Percentiles rank a stretch among this genome's conserved stretches.
Evolutionary conservation across 2,797 vertebrate genomes (phyloP).

Genomic region (Myotis pilosus): DNA sequence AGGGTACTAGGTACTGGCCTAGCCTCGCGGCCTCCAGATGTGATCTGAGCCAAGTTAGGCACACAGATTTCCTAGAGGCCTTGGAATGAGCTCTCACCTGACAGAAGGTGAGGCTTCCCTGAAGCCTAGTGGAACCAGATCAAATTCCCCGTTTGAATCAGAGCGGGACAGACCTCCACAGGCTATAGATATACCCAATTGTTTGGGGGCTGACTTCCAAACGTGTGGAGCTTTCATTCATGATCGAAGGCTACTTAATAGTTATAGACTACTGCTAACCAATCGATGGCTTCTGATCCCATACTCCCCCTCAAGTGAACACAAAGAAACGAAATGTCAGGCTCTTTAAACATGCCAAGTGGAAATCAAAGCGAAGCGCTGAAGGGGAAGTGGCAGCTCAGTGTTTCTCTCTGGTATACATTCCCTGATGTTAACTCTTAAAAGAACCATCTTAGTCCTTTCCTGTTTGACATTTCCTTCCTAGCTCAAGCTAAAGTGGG

Average conservation of each 20-base stretch:
- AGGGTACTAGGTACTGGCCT: neutral
- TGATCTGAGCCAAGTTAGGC: neutral
- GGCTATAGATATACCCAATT: neutral
- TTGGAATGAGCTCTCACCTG: neutral
- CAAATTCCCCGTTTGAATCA: neutral
- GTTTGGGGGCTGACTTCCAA: constrained; percentile 40
- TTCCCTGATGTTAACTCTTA: constrained; percentile 30
- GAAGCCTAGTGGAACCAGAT: neutral
- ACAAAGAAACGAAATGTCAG: constrained; percentile 65
- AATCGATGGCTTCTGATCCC: constrained; percentile 63
- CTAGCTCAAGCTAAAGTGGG: constrained; percentile 13
- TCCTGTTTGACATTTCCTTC: constrained; percentile 60
- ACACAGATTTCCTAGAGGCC: neutral
- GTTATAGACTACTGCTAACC: constrained; percentile 52
- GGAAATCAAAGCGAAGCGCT: constrained; percentile 59
- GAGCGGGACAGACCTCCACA: neutral
- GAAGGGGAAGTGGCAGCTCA: constrained; percentile 56
- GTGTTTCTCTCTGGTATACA: constrained; percentile 15
- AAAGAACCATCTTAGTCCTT: constrained; percentile 5
- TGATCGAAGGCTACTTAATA: constrained; percentile 49
- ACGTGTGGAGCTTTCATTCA: constrained; percentile 9
- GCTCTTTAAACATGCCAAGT: constrained; percentile 68
- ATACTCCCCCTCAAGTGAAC: constrained; percentile 60
- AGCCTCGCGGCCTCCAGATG: neutral
- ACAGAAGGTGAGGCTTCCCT: neutral